These are phyloP conservation scores for Pristionchus fissidentatus DNA, from an alignment of 2,888 invertebrate genomes.

Conservation along the genomic window DNA sequence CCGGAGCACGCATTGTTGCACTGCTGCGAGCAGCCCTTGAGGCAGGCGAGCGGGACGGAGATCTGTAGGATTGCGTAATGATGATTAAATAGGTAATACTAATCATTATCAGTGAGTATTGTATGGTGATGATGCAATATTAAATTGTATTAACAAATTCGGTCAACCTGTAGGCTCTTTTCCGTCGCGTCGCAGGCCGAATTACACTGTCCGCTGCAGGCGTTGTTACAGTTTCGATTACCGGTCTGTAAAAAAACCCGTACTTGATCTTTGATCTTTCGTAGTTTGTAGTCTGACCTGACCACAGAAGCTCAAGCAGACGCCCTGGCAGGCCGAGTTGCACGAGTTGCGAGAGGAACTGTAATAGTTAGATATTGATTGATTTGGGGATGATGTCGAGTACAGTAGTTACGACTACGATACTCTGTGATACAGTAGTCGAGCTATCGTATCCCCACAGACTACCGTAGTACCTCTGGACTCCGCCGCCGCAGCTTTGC, in stretches of 20 bases:
- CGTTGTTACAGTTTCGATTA: slow-evolving; percentile 48
- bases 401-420: not conserved
- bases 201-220: slow-evolving; percentile 42
- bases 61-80: slow-evolving; percentile 12
- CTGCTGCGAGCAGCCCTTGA: slow-evolving; percentile 21
- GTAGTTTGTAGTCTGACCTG: not conserved
- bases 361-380: not conserved
- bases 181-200: slow-evolving; percentile 46
- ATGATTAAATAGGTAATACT: too few species aligned
- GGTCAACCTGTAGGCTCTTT: slow-evolving; percentile 43
- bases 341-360: slow-evolving; percentile 44
- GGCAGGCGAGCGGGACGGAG: slow-evolving; percentile 33
- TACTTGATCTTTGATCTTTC: slow-evolving; percentile 26
- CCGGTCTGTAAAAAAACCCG: slow-evolving; percentile 23
- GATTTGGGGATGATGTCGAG: not conserved
- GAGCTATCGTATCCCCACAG: not conserved
- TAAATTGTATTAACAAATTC: too few species aligned
- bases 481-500: slow-evolving; percentile 46
- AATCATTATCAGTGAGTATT: too few species aligned
- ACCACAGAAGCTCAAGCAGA: slow-evolving; percentile 37
- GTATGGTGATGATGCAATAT: too few species aligned
- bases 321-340: slow-evolving; percentile 48
- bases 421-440: not conserved
- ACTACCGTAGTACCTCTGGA: slow-evolving; percentile 44
- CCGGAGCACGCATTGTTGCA: slow-evolving; percentile 33